Evolutionary conservation across 64 coral and sea anemone species (phyloP).

Genomic region (Dendronephthya gigantea): DNA sequence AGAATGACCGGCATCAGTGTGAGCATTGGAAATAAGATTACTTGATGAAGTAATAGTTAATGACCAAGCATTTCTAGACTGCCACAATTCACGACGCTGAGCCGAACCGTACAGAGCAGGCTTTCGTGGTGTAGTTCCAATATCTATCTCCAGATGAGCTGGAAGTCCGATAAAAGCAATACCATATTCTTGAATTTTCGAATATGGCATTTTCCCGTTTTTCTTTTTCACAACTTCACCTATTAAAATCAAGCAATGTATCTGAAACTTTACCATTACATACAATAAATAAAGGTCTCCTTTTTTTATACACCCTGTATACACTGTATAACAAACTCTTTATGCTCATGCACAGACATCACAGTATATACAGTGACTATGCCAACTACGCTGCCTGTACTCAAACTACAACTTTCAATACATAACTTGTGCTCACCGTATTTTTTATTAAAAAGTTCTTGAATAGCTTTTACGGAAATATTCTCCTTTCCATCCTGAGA

Average conservation of each 20-base stretch:
- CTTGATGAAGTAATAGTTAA: neutral
- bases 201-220: slow-evolving; percentile 11
- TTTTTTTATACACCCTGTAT: neutral
- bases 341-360: no score
- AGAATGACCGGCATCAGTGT: neutral
- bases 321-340: neutral
- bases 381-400: neutral
- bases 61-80: neutral
- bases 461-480: neutral
- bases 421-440: neutral
- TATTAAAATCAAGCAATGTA: neutral
- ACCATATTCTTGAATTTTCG: slow-evolving; percentile 10
- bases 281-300: neutral
- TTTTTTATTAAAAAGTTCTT: neutral
- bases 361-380: neutral
- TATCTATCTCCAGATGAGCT: neutral
- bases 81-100: slow-evolving; percentile 26
- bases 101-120: slow-evolving; percentile 17
- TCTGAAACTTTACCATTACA: no score
- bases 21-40: neutral
- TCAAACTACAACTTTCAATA: neutral
- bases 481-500: neutral
- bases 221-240: slow-evolving; percentile 3
- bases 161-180: slow-evolving; percentile 21
- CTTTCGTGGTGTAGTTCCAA: neutral